A percentile compares a stretch with the other conserved stretches of the same genome.
phyloP scores from a whole-genome alignment of 35 echinoderm and acorn worm genomes.

The Chiridota heheva region DNA sequence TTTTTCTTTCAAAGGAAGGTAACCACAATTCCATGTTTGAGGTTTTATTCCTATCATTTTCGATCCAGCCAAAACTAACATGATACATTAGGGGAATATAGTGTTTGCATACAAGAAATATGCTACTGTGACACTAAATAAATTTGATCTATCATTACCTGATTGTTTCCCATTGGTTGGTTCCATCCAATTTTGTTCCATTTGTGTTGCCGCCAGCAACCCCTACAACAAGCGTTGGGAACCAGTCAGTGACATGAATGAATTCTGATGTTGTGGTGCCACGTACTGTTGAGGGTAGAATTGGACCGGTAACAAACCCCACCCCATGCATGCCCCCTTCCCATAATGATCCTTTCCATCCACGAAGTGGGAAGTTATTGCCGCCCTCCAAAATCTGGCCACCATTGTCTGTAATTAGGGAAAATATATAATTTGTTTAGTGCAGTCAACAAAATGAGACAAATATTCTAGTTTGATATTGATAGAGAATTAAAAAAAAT shows the following conservation, averaged over 20 bases:
- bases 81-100: too few relatives aligned
- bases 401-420: slow-evolving; percentile 58
- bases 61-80: background rate
- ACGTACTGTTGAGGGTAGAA: slow-evolving; percentile 25
- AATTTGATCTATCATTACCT: slow-evolving; percentile 37
- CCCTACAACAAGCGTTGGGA: slow-evolving; percentile 70
- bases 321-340: slow-evolving; percentile 82
- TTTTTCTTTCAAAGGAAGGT: background rate
- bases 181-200: slow-evolving; percentile 72
- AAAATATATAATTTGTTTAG: background rate
- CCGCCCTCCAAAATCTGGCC: slow-evolving; percentile 64
- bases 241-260: slow-evolving; percentile 94
- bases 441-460: background rate
- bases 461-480: background rate
- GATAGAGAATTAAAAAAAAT: background rate
- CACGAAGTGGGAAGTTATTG: slow-evolving; percentile 86
- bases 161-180: slow-evolving; percentile 82
- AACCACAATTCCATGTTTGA: background rate
- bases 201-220: slow-evolving; percentile 57
- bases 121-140: background rate
- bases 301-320: slow-evolving; percentile 73
- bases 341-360: slow-evolving; percentile 76
- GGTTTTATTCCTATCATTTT: background rate
- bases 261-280: slow-evolving; percentile 61
- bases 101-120: too few relatives aligned